phyloP scores from a whole-genome alignment of 2,113 vertebrate genomes.

The Choloepus hoffmanni region DNA sequence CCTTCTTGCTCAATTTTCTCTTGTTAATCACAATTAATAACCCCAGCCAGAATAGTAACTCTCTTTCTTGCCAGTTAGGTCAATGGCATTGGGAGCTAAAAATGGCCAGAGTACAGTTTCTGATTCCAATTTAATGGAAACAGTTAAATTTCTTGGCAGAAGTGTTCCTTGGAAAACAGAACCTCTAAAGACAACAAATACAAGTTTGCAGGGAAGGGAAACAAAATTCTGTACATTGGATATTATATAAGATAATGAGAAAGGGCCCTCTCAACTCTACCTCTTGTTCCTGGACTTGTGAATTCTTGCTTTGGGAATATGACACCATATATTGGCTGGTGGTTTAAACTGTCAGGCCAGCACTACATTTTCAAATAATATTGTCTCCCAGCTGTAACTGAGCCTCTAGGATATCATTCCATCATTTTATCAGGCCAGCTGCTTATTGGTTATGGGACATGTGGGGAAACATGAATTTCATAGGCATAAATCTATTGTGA shows the following conservation, averaged over 20 bases:
- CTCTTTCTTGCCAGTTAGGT: neutral
- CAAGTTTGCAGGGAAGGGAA: neutral
- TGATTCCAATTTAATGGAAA: constrained; percentile 38
- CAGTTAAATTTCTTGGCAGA: neutral
- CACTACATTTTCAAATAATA: neutral
- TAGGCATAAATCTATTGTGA: neutral
- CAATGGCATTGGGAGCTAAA: neutral
- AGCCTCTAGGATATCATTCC: neutral
- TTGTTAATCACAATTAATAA: constrained; percentile 56
- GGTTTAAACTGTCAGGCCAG: neutral
- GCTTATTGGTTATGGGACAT: neutral
- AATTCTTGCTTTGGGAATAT: neutral
- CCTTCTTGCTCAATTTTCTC: neutral
- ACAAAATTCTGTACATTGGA: neutral
- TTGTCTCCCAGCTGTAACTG: neutral
- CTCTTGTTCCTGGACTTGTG: neutral
- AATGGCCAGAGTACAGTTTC: neutral
- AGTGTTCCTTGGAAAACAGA: neutral
- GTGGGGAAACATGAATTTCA: constrained; percentile 18
- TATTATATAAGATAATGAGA: neutral
- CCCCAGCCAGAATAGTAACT: neutral
- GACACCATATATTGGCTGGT: neutral
- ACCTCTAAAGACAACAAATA: neutral
- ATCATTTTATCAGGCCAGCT: neutral
- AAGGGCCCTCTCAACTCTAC: neutral